A percentile compares a stretch with the other conserved stretches of the same genome.
Evolutionary conservation across 2,888 invertebrate genomes (phyloP).

Genomic region (Rhagonycha lutea): DNA sequence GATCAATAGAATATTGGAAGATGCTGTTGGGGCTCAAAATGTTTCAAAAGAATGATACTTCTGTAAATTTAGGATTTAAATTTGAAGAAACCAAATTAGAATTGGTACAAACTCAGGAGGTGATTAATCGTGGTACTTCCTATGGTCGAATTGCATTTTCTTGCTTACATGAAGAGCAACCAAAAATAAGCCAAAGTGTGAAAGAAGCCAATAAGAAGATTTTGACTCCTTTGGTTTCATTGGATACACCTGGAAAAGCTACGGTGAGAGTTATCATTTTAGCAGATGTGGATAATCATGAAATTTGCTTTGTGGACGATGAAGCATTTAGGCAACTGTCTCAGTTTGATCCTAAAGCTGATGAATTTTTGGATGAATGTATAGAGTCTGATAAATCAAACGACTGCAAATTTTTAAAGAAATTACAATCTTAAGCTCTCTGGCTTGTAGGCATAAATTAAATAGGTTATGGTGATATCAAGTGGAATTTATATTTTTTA

Average conservation of each 20-base stretch:
- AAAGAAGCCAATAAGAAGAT: slow-evolving; percentile 73
- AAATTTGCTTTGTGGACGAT: slow-evolving; percentile 98
- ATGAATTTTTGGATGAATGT: slow-evolving; percentile 77
- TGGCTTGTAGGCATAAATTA: not conserved
- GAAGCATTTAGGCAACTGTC: slow-evolving; percentile 91
- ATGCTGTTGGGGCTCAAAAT: slow-evolving; percentile 75
- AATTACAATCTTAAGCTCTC: not conserved
- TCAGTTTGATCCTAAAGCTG: slow-evolving; percentile 81
- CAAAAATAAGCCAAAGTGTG: slow-evolving; percentile 75
- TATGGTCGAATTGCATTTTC: slow-evolving; percentile 96
- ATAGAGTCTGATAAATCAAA: slow-evolving; percentile 8
- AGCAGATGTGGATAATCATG: slow-evolving; percentile 95
- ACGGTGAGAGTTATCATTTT: slow-evolving; percentile 95
- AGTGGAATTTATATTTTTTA: not conserved
- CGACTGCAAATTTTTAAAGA: not conserved
- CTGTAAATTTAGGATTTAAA: slow-evolving; percentile 70
- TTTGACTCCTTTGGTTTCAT: slow-evolving; percentile 85
- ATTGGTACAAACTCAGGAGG: slow-evolving; percentile 68
- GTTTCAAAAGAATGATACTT: slow-evolving; percentile 65
- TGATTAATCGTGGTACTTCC: slow-evolving; percentile 83
- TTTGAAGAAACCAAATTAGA: slow-evolving; percentile 78
- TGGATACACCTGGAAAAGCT: slow-evolving; percentile 97
- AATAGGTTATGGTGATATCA: not conserved
- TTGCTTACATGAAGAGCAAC: slow-evolving; percentile 77
- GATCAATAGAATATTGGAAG: slow-evolving; percentile 84